Base-by-base conservation (phyloP, 2,113 vertebrate genomes). In the Tyrannus savana region DNA sequence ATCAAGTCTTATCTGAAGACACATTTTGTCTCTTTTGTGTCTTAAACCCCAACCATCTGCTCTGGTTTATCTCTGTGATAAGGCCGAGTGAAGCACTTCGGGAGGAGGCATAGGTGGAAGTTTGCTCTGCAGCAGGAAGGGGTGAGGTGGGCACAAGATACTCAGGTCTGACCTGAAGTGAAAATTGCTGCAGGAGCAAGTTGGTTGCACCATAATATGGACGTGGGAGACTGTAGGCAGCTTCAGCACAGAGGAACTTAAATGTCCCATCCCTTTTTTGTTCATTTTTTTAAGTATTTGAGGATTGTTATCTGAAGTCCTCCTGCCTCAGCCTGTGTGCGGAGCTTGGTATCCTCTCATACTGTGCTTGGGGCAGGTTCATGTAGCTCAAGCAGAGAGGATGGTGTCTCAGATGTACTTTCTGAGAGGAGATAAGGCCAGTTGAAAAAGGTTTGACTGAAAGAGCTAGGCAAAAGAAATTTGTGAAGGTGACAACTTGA, bases 61-160 rank as follows among this genome's bases (percentile, higher is more conserved):
- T 69, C 69, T 52, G 56, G 10, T 62, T 95, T 95, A 23, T 89
- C 76, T 78, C 82, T 42, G 10, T 31, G 73, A 90, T 84, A 93
- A 92, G 86, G 39, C 52, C 39, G 27, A 39, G 52, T 55, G 27
- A 47, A 66, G 83, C 56, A 23, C 56, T 16, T 50, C 47, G 37
- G 27, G 60, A 91, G 22, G 53, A 87, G 60, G 19, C 24, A 23
- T 39, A 59, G 80, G 44, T 93, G 73, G 59, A 78, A 73, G 55
- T 86, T 64, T 76, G n/a, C 31, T 77, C 49, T 59, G 59, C 35
- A 41, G 8, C 1, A 3, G 42, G 50, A 41, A 56, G 37, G 42
- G 53, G 55, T 62, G 35, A 49, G 21, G 15, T 60, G n/a, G 42
- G 12, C 28, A 12, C 3, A 2, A 60, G 67, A 17, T 64, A 75